Percentiles rank a stretch among this genome's conserved stretches.
Conservation (phyloP, 2,797 vertebrate species). For the Aphelocoma californica region DNA sequence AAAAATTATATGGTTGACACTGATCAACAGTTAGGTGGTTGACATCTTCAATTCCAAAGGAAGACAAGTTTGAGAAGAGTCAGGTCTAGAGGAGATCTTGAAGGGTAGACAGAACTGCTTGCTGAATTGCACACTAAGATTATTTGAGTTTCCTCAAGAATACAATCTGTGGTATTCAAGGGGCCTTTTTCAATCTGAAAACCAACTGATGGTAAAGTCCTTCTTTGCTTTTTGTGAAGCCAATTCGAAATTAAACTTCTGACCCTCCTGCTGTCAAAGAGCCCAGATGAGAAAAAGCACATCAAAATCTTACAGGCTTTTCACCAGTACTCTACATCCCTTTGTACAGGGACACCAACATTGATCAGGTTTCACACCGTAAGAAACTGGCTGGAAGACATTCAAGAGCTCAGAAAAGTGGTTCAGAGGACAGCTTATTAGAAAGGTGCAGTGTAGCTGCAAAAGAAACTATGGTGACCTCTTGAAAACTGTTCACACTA, state of each 20-base stretch:
- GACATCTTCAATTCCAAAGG: neutral
- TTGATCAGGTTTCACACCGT: neutral
- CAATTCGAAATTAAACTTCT: neutral
- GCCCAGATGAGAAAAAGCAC: neutral
- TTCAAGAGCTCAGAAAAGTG: slow-evolving; percentile 15
- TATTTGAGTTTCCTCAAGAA: neutral
- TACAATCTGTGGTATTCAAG: neutral
- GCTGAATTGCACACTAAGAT: neutral
- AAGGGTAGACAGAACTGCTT: neutral
- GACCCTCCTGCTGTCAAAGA: neutral
- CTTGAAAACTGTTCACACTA: neutral
- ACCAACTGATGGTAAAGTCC: neutral
- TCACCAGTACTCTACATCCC: neutral
- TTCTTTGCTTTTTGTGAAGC: neutral
- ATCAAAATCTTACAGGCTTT: slow-evolving; percentile 12
- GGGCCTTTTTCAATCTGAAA: neutral
- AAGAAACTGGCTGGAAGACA: neutral
- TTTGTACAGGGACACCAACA: slow-evolving; percentile 13
- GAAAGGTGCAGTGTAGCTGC: neutral
- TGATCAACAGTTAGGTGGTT: neutral
- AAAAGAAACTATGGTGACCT: neutral
- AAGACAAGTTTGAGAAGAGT: neutral
- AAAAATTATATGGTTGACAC: neutral
- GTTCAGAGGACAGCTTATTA: neutral
- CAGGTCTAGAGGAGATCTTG: neutral